Base-by-base conservation (phyloP, 2,113 vertebrate genomes). In the Barnardius zonarius region DNA sequence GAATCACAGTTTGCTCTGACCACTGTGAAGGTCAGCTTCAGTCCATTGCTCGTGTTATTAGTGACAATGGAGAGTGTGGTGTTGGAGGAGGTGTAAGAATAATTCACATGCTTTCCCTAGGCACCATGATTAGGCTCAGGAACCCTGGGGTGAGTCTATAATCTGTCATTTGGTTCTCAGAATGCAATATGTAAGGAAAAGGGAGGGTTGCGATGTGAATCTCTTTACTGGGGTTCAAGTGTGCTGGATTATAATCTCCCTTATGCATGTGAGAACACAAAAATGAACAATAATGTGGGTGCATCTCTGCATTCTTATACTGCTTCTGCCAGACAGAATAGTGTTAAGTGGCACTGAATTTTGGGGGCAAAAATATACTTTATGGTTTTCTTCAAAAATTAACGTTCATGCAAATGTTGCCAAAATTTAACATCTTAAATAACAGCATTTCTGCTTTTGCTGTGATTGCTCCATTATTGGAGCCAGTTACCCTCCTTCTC, bases 21-120 rank as follows among this genome's bases (percentile, higher is more conserved):
- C 11, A 25, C 15, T 23, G 19, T 19, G 35, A 77, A 48, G 63
- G 52, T 35, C 43, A 76, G 33, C 37, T 64, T 88, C 35, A 62
- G 48, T 39, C 63, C 54, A 68, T 35, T 20, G 39, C 52, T 88
- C 0, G 0, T 7, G 15, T 1, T 41, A 12, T 24, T 20, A 20
- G 41, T 20, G 59, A 51, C 33, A 44, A 48, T 82, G 39, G 63
- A 59, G 49, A 67, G 39, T 1, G 5, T 33, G 52, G 11, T 46
- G 31, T 15, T 66, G 76, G 35, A 93, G n/a, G 24, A 88, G 52
- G 48, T 20, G 18, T 49, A 35, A 52, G 30, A 73, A 13, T 24
- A 64, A 52, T 57, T 52, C 49, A 17, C 18, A 3, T 17, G 2
- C 8, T 16, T 23, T 83, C 39, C 33, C 23, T 7, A 18, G 55